Evolutionary conservation across 2,888 invertebrate species (phyloP).

Genomic region (Monopis laevigella): DNA sequence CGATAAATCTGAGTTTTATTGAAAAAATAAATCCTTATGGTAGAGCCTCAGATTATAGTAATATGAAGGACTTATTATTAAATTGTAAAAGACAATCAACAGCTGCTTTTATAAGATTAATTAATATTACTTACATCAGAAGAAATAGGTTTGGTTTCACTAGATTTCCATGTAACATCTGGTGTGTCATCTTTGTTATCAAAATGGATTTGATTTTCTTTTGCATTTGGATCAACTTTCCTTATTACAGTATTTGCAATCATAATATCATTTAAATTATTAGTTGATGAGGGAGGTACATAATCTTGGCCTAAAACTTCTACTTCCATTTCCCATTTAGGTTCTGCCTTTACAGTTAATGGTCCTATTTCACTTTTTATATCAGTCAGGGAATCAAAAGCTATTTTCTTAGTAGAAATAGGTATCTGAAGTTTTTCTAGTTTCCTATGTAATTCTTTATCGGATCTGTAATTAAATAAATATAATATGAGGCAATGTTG

Average conservation of each 20-base stretch:
- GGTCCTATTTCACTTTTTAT: constrained; percentile 59
- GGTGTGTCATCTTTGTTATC: constrained; percentile 18
- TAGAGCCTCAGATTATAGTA: too few species aligned
- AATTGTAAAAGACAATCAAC: neutral
- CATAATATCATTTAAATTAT: constrained; percentile 45
- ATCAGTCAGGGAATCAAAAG: constrained; percentile 56
- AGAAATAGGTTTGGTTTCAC: constrained; percentile 23
- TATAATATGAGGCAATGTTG: neutral
- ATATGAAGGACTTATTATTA: too few species aligned
- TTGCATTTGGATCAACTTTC: constrained; percentile 43
- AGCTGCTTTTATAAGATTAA: neutral
- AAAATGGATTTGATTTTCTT: neutral
- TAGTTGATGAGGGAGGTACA: constrained; percentile 26
- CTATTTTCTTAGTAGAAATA: constrained; percentile 50
- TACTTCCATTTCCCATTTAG: constrained; percentile 58
- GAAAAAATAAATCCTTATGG: too few species aligned
- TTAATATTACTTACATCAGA: constrained; percentile 28
- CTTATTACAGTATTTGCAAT: constrained; percentile 58
- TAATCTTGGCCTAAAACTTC: constrained; percentile 31
- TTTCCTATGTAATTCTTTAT: constrained; percentile 44
- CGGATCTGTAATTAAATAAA: constrained; percentile 43
- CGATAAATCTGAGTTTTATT: too few species aligned
- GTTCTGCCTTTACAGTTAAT: constrained; percentile 43
- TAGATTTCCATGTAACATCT: constrained; percentile 39
- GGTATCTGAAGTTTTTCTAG: constrained; percentile 30